Evolutionary conservation across 2,113 vertebrate genomes (phyloP).

Genomic region (Psilopsiagon aymara): DNA sequence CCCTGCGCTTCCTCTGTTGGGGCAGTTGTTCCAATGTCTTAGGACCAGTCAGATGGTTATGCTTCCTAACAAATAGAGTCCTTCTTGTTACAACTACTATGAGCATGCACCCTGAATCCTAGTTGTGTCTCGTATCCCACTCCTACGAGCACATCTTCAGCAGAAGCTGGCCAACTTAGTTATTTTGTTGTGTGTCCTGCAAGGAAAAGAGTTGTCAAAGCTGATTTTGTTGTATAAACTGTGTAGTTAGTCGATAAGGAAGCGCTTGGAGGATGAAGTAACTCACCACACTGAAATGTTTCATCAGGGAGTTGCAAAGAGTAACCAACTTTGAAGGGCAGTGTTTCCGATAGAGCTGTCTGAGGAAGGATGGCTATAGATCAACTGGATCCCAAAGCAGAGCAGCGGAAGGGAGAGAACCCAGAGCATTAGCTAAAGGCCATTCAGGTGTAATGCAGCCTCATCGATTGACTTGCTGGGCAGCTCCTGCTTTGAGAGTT

Average conservation of each 20-base stretch:
- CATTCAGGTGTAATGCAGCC: neutral
- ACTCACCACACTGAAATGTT: accelerated
- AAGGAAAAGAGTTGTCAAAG: neutral
- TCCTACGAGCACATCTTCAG: neutral
- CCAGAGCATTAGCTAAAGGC: neutral
- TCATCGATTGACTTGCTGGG: neutral
- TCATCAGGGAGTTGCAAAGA: neutral
- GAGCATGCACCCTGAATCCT: accelerated
- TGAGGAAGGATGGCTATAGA: neutral
- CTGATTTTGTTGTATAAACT: neutral
- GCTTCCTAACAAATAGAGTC: neutral
- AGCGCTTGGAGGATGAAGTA: neutral
- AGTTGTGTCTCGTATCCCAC: neutral
- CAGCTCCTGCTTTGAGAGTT: neutral
- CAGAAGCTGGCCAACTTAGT: neutral
- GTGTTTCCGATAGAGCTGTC: neutral
- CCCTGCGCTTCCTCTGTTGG: neutral
- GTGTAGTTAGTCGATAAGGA: accelerated
- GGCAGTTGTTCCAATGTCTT: neutral
- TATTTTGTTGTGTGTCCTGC: neutral
- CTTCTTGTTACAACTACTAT: neutral
- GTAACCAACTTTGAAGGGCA: accelerated
- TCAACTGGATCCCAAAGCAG: neutral
- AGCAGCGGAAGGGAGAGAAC: neutral
- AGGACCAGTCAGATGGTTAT: accelerated